Base-by-base conservation (phyloP, 2,888 invertebrate species). In the Chrysina gloriosa region DNA sequence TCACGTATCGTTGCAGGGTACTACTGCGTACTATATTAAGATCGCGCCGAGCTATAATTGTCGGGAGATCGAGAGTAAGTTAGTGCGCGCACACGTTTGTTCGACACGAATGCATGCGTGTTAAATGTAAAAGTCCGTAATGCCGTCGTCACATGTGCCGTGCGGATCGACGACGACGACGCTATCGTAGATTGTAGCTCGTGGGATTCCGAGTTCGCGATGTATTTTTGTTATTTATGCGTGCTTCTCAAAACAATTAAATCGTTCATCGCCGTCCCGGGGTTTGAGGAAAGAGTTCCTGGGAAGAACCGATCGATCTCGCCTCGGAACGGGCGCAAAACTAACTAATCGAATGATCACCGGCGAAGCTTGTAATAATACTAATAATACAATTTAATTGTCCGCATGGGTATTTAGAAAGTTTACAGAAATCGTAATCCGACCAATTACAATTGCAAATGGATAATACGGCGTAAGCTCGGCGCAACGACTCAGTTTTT, bases 11-110 rank as follows among this genome's bases (percentile, higher is more conserved):
- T 39, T 39, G 58, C 58, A 58, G 58, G 58, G 36, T 58, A 58
- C 25, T 58, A 58, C 39, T 23, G n/a, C 27, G 39, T 58, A 36
- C 58, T 58, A 58, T 39, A 58, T 58, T 58, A 58, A 58, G 58
- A 58, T 58, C 23, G 21, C 39, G 39, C 23, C 11, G 39, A 25
- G 36, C 58, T 58, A 58, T 58, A 58, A 58, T 58, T 58, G 25
- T 39, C 58, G 23, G 25, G 16, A 58, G 39, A 58, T 58, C 39
- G 39, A 39, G 58, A 39, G 58, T 58, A 50, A 50, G 39, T 36
- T 23, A 14, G 58, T 58, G 39, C 39, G n/a, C n/a, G 36, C 39
- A 39, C 58, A 23, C 58, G 39, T 23, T 39, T 14, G 25, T 14
- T 9, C 25, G 21, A 34, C 21, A 19, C 19, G 19, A 19, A 21